Percentiles rank a stretch among this genome's conserved stretches.
Conservation (phyloP, 2,113 vertebrate genomes). For the Lamprologus sp. region DNA sequence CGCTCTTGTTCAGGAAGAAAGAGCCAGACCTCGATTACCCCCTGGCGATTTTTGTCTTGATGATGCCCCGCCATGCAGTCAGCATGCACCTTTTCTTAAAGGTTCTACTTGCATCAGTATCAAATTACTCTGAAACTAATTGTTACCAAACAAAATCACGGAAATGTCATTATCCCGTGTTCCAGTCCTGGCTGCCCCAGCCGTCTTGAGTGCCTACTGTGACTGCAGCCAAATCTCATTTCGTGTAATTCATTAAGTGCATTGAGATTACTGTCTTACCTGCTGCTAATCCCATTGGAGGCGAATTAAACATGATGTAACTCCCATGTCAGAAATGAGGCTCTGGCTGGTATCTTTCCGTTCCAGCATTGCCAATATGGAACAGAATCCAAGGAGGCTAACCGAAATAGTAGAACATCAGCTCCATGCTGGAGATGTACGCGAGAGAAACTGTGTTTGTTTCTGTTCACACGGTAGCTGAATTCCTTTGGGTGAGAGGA, state of each 20-base stretch:
- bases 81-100: neutral
- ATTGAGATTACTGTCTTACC: slow-evolving; percentile 33
- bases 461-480: neutral
- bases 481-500: slow-evolving; percentile 7
- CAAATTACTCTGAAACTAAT: slow-evolving; percentile 38
- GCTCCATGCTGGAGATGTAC: neutral
- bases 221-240: slow-evolving; percentile 55
- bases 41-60: neutral
- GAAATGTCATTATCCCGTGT: slow-evolving; percentile 23
- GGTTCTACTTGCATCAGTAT: slow-evolving; percentile 14
- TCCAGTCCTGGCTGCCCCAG: slow-evolving; percentile 26
- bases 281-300: slow-evolving; percentile 43
- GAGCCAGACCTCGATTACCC: neutral
- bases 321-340: neutral
- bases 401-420: neutral
- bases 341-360: neutral
- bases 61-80: neutral
- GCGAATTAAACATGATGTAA: slow-evolving; percentile 33
- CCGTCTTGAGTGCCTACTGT: slow-evolving; percentile 11
- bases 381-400: neutral
- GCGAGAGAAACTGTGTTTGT: neutral
- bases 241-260: slow-evolving; percentile 34
- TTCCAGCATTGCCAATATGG: neutral
- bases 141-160: slow-evolving; percentile 38
- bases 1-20: neutral